Base-by-base conservation (phyloP, 2,888 invertebrate species). In the Globia sparganii region DNA sequence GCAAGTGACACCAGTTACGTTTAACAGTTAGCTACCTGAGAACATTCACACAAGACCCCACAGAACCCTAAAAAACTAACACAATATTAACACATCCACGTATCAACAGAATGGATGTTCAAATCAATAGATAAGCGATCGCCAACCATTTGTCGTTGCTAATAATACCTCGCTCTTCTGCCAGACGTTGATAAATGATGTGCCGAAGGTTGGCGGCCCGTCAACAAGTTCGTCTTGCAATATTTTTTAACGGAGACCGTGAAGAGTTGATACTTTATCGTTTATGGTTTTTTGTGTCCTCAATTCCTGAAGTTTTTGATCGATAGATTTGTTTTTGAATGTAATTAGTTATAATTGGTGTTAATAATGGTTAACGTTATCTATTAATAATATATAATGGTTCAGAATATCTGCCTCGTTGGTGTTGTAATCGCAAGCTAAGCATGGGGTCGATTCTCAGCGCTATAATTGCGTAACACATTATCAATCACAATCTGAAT, bases 101-200 rank as follows among this genome's bases (percentile, higher is more conserved):
- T 25, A 53, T 11, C 53, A 58, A 80, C 78, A 76, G 77, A 85
- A 89, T 88, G 81, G 89, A 90, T 87, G 88, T 89, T 86, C 90
- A 86, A 91, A 91, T 91, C 90, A 87, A 92, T 90, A 91, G 94
- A 93, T 94, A 93, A 91, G 90, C 91, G 90, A 94, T 92, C 88
- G 89, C 84, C 88, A 80, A 89, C 91, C 92, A 93, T 94, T 94
- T 94, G 92, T 94, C 92, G 90, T 88, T 88, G 89, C 91, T 92
- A 93, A 93, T 92, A 92, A 93, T 92, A 92, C 88, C 87, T 80
- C 83, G 82, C 83, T 86, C 77, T 79, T 85, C 80, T 85, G 81
- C 70, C 79, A 77, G 91, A 92, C 92, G 77, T 92, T 92, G 92
- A 91, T 88, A 92, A 92, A 94, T 91, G 90, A 91, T 87, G 87